A percentile compares a stretch with the other conserved stretches of the same genome.
Evolutionary conservation across 2,888 invertebrate genomes (phyloP).

Genomic region (Phasia obesa): DNA sequence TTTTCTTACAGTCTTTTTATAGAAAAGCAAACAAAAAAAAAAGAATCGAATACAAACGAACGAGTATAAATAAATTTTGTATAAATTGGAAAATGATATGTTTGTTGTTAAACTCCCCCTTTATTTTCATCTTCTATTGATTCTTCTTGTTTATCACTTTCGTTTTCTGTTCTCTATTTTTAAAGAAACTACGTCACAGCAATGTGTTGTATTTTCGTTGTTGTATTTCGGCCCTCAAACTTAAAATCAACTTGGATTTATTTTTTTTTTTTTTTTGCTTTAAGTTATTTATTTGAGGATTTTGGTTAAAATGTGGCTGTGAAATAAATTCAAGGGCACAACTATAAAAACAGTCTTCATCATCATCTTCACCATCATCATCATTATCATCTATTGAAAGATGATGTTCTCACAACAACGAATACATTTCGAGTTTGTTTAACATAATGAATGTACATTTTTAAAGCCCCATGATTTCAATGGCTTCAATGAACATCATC

Average conservation of each 20-base stretch:
- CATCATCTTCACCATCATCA: conserved; percentile 1
- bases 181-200: conserved; percentile 59
- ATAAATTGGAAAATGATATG: conserved; percentile 45
- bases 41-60: no score
- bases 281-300: conserved; percentile 26
- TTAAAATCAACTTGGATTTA: neutral
- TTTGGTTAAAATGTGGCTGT: conserved; percentile 8
- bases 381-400: neutral
- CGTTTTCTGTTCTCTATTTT: conserved; percentile 33
- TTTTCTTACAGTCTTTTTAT: conserved; percentile 35
- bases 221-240: conserved; percentile 21
- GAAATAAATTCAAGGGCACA: conserved; percentile 67
- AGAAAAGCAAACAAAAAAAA: conserved; percentile 14
- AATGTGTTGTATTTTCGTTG: neutral
- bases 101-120: neutral
- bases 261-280: conserved; percentile 27
- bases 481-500: no score
- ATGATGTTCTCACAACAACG: conserved; percentile 4
- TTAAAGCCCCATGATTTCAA: no score
- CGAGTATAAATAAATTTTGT: conserved; percentile 20
- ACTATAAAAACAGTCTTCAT: conserved; percentile 7
- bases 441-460: no score
- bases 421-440: no score
- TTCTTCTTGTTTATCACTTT: conserved; percentile 9
- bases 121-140: neutral